Evolutionary conservation across 2,888 invertebrate species (phyloP).

Genomic region (Monoplex corrugatus): DNA sequence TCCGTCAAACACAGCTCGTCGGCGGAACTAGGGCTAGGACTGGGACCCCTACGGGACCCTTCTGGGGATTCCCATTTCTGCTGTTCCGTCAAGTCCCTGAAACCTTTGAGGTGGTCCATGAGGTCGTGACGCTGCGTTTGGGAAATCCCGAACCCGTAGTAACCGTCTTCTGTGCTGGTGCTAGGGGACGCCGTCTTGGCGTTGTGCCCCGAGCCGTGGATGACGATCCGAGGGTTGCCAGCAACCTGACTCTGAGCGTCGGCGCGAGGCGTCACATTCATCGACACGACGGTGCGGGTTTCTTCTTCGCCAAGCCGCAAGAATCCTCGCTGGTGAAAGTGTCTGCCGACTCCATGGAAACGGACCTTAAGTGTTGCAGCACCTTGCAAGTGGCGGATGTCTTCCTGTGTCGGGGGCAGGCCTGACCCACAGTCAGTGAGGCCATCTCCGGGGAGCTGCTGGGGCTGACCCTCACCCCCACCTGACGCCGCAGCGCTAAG

Average conservation of each 20-base stretch:
- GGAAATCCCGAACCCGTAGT: constrained; percentile 48
- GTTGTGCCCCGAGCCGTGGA: neutral
- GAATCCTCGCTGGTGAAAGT: constrained; percentile 33
- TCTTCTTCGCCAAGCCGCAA: neutral
- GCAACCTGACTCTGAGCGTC: neutral
- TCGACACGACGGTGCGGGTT: neutral
- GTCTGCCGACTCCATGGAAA: neutral
- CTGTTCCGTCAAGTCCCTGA: constrained; percentile 14
- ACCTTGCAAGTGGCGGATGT: neutral
- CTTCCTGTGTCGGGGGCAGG: neutral
- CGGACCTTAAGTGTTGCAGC: neutral
- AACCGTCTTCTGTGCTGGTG: constrained; percentile 39
- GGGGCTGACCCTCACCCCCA: neutral
- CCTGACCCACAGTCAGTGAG: too few relatives aligned
- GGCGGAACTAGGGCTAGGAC: neutral
- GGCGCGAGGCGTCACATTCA: too few relatives aligned
- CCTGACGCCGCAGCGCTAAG: neutral
- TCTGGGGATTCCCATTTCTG: constrained; percentile 38
- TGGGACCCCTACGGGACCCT: neutral
- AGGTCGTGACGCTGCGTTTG: constrained; percentile 43
- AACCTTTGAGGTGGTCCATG: constrained; percentile 30
- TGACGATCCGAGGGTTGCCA: constrained; percentile 18
- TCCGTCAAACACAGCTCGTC: constrained; percentile 29
- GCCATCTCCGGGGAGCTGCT: neutral
- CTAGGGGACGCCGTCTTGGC: neutral